Base-by-base conservation (phyloP, 2,797 vertebrate species). In the Mormyrops attenuatus region DNA sequence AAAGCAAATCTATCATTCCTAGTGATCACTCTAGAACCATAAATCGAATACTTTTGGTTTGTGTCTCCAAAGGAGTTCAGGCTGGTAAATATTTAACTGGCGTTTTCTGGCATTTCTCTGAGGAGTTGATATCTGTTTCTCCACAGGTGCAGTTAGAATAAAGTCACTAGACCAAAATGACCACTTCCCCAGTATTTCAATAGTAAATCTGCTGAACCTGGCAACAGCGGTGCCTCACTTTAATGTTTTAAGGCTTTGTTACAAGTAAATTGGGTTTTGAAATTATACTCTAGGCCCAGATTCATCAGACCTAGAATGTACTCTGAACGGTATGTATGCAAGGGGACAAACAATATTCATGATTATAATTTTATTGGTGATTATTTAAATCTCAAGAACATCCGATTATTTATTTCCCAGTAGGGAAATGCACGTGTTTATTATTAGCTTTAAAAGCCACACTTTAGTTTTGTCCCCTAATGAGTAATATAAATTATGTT, bases 401-500 rank as follows among this genome's bases (percentile, higher is more conserved):
- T 6, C 47, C 2, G 5, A 55, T 55, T 87, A 53, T 87, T 53
- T 60, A 73, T 85, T 89, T 86, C 82, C 44, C 20, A 89, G 49
- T 69, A 87, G 57, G 44, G 53, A 11, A 63, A 50, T 85, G 8
- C 22, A 34, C 41, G 53, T 30, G 60, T 89, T 49, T 44, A 41
- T 52, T 66, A 73, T 89, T 89, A 52, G 77, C 53, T 89, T 89
- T 44, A 84, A 89, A 82, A 85, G 55, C 55, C 80, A 82, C 55
- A 66, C 41, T 50, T 85, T 26, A 49, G n/a, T 47, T 82, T 85
- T 82, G 89, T 86, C 73, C 66, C 85, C 88, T 47, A 88, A 88
- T 84, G 89, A 90, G 41, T 90, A 87, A 90, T 88, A 52, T 17
- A 88, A 88, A 87, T 90, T 89, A 80, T 88, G 44, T 63, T 89